These are phyloP conservation scores for Rhineura floridana DNA, from an alignment of 2,113 vertebrate genomes.

Conservation along the genomic window DNA sequence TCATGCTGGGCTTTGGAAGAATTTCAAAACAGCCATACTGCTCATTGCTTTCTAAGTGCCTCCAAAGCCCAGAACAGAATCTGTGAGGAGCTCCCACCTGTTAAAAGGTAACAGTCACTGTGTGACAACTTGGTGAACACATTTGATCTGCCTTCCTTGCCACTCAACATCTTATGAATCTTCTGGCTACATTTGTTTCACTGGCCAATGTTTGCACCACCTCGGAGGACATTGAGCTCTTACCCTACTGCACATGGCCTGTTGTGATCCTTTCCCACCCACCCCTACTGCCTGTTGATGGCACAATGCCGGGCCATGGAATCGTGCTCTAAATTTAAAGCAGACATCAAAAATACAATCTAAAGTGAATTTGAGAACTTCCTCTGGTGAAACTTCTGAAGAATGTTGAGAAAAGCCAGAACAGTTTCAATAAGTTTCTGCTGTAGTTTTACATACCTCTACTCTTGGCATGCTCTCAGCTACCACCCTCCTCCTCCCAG, in stretches of 20 bases:
- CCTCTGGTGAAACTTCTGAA: neutral
- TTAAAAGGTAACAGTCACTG: neutral
- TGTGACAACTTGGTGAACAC: neutral
- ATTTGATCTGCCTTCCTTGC: neutral
- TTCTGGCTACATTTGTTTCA: neutral
- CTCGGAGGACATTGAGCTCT: neutral
- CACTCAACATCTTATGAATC: neutral
- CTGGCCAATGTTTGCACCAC: neutral
- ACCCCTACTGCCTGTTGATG: neutral
- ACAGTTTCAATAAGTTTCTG: neutral
- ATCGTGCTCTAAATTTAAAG: neutral
- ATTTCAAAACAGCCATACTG: neutral
- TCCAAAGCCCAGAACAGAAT: neutral
- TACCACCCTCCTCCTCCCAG: neutral
- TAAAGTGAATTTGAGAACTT: neutral
- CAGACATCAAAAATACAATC: neutral
- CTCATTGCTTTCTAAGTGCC: neutral
- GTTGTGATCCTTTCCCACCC: neutral
- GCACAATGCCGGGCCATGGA: neutral
- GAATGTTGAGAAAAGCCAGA: neutral
- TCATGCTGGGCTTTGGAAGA: neutral
- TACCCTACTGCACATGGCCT: too few relatives aligned
- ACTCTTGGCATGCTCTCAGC: too few relatives aligned
- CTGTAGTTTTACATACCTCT: neutral
- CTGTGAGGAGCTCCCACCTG: neutral